Base-by-base conservation (phyloP, 2,113 vertebrate genomes). In the Condylura cristata region DNA sequence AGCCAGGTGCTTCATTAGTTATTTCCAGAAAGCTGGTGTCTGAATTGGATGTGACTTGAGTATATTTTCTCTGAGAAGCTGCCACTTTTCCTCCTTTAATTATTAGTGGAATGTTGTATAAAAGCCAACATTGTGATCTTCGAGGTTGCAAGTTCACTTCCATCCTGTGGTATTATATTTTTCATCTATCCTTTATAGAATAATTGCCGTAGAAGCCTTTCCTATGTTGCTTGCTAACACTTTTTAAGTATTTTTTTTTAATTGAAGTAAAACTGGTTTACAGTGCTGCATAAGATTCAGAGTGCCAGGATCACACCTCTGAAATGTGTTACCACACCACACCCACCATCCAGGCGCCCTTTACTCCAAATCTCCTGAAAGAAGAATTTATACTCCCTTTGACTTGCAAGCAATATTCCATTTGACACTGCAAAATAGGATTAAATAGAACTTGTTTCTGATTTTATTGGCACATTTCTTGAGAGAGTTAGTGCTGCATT, bases 61-160 rank as follows among this genome's bases (percentile, higher is more conserved):
- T 86, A 60, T 32, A 65, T 86, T 93, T 86, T 83, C 39, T 46
- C 56, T 86, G 61, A 58, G 76, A 94, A 79, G 70, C 82, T 91
- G 6, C 83, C 41, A 74, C 37, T 96, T 95, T 91, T 20, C 75
- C 71, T 91, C 41, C 32, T 86, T 72, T 96, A 94, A 96, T 93
- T 95, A 92, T 92, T 91, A 90, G 66, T 74, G 89, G 86, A 96
- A 93, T 91, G 71, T 39, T 68, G 65, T 66, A 80, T 32, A 11
- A 68, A 91, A 96, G 93, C 86, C 84, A 93, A 89, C 85, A 60
- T 53, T 78, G 30, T 85, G 85, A 91, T 44, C 16, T 89, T 44
- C 86, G 91, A 71, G 88, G 37, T 75, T 66, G 6, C 41, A 71
- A 76, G 61, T 89, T 90, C 37, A 89, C 93, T 91, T 91, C 53